Evolutionary conservation across 2,888 invertebrate species (phyloP).

Genomic region (Cheilosia scutellata): DNA sequence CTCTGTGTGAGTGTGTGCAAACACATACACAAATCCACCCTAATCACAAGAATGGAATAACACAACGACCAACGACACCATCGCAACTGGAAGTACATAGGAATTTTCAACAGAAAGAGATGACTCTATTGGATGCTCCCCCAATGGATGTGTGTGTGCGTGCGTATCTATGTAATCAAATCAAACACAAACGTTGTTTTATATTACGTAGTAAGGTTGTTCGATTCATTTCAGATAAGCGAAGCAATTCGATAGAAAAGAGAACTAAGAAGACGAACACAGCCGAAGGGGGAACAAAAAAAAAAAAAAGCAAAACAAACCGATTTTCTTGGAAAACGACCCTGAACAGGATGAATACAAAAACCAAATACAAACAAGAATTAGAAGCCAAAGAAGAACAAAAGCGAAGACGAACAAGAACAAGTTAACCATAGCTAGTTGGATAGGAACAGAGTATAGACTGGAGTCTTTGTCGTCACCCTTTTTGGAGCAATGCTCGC

Average conservation of each 20-base stretch:
- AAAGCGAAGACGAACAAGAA: not conserved
- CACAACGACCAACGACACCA: not conserved
- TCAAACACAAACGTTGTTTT: slow-evolving; percentile 25
- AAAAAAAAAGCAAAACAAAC: slow-evolving; percentile 12
- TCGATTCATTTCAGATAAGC: slow-evolving; percentile 55
- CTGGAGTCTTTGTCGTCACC: slow-evolving; percentile 9
- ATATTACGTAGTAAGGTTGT: slow-evolving; percentile 52
- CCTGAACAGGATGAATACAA: slow-evolving; percentile 12
- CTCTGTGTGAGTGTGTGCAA: slow-evolving; percentile 8
- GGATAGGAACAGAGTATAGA: not conserved
- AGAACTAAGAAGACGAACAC: slow-evolving; percentile 5
- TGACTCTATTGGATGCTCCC: slow-evolving; percentile 32
- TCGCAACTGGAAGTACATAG: slow-evolving; percentile 29
- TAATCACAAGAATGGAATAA: slow-evolving; percentile 28
- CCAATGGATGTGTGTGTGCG: not conserved
- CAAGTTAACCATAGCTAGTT: slow-evolving; percentile 4
- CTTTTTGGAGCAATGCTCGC: slow-evolving; percentile 35
- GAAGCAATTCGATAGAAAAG: slow-evolving; percentile 20
- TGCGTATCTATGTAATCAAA: slow-evolving; percentile 7
- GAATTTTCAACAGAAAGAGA: slow-evolving; percentile 65
- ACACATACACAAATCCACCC: slow-evolving; percentile 51
- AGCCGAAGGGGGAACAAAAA: not conserved
- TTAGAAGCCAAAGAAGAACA: slow-evolving; percentile 29
- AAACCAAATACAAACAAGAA: slow-evolving; percentile 12
- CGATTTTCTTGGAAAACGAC: slow-evolving; percentile 43